Evolutionary conservation across 2,113 vertebrate genomes (phyloP), one percentile per base, ranked within the genome.

Genomic region (Melanostigma gelatinosum): DNA sequence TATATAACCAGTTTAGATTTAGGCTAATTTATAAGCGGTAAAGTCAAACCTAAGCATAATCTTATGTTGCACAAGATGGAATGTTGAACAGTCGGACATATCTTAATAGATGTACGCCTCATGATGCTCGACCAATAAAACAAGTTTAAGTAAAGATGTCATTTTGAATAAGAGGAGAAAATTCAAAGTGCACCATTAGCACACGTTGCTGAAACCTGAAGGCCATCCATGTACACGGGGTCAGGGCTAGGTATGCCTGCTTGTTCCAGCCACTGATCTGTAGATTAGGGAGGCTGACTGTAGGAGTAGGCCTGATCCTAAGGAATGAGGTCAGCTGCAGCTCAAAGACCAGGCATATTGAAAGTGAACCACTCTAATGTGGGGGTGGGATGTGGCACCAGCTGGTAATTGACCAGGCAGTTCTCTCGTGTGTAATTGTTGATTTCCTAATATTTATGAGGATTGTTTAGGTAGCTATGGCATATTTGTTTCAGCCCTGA

Each of bases 281-380:
- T 62, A 80, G 87, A 42, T 89, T 77, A 80, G 46, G 18, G 50
- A 18, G 42, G 55, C 64, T 63, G 64, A 78, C 55, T 83, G 50
- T 38, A 44, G 68, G 63, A 62, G 57, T 15, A 61, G 71, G 64
- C 38, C 72, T 58, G 70, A 32, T 32, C 29, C 73, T 73, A 58
- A 71, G 73, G 84, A 88, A 91, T 84, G 86, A 84, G 75, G 78
- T 58, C 90, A 91, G 85, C 91, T 92, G 90, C 75, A 78, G 40
- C 55, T 62, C 64, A 70, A 68, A 77, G 71, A 76, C 72, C 62
- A 82, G 78, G 85, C 61, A 34, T 46, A 65, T 15, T 69, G 44
- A 77, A 70, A 24, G 24, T 24, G 24, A 24, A 50, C 68, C 72
- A 22, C 42, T 73, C 63, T 1, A 74, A 36, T 46, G 34, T 61